Conservation (phyloP, 2,113 vertebrate genomes). For the Halichoerus grypus region DNA sequence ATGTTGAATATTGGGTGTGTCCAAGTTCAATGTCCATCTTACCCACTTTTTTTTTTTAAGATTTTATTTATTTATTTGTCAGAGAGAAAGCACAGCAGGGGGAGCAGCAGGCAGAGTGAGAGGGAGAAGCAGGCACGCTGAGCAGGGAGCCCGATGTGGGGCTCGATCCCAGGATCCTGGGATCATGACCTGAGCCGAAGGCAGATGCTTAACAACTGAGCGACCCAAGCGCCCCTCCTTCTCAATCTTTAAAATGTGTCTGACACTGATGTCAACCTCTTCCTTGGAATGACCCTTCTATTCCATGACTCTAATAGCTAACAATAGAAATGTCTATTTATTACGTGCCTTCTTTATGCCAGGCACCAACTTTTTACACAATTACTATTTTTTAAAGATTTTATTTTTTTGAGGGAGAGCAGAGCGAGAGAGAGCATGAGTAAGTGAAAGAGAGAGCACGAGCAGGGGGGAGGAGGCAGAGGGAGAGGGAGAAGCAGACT, state of each 20-base stretch:
- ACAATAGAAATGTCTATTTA: background rate
- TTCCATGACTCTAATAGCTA: background rate
- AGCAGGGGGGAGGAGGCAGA: background rate
- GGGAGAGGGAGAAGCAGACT: background rate
- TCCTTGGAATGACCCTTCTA: constrained; percentile 8
- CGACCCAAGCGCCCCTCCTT: background rate
- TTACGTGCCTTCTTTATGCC: background rate
- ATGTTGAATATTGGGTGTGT: too few relatives aligned
- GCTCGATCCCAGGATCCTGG: too few relatives aligned
- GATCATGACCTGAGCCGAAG: too few relatives aligned
- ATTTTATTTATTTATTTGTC: too few relatives aligned
- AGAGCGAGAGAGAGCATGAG: too few relatives aligned
- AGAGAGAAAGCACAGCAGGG: too few relatives aligned
- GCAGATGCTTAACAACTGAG: too few relatives aligned
- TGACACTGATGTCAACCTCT: background rate
- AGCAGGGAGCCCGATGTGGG: too few relatives aligned
- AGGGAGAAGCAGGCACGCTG: too few relatives aligned
- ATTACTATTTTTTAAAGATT: background rate
- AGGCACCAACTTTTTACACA: background rate
- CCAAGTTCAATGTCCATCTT: too few relatives aligned
- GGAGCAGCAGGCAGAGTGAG: too few relatives aligned
- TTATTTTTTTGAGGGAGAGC: background rate
- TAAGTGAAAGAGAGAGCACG: background rate
- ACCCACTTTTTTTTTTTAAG: too few relatives aligned
- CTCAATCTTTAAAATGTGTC: background rate